These are phyloP conservation scores for Zosterops borbonicus DNA, from an alignment of 2,113 vertebrate genomes.

Conservation along the genomic window DNA sequence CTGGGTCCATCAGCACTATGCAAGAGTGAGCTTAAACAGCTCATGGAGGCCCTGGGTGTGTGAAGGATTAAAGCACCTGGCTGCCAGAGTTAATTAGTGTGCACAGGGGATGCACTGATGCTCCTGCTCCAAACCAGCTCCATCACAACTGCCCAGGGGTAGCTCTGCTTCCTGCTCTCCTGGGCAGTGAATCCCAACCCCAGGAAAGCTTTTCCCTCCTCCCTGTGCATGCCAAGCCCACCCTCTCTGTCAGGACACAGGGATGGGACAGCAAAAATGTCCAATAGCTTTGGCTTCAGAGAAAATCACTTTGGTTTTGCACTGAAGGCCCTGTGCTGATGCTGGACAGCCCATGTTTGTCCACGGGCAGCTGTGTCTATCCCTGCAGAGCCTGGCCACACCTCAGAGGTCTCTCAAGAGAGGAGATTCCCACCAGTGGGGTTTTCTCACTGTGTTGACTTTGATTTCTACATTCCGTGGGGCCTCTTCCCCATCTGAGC, in stretches of 20 bases:
- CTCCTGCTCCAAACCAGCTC: background rate
- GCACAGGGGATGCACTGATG: background rate
- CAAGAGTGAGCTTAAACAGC: slow-evolving; percentile 28
- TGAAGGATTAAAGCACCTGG: slow-evolving; percentile 13
- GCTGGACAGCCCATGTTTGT: background rate
- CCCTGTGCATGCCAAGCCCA: fast-evolving
- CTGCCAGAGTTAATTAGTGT: slow-evolving; percentile 30
- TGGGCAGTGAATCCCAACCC: background rate
- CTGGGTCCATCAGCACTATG: slow-evolving; percentile 35
- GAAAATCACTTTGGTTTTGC: background rate
- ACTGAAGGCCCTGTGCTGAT: background rate
- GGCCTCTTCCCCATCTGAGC: slow-evolving; percentile 62
- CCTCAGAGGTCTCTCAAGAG: background rate
- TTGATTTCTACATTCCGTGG: slow-evolving; percentile 67
- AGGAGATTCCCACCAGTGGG: slow-evolving; percentile 62
- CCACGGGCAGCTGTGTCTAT: background rate
- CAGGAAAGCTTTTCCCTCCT: background rate
- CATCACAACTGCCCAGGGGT: background rate
- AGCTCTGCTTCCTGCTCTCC: background rate
- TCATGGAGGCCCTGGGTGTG: background rate
- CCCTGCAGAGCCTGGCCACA: background rate
- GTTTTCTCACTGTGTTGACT: slow-evolving; percentile 69
- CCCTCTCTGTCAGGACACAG: background rate
- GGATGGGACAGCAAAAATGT: background rate
- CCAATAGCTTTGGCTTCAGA: background rate